phyloP scores from a whole-genome alignment of 2,888 invertebrate genomes.

The Sarcophaga variegata region DNA sequence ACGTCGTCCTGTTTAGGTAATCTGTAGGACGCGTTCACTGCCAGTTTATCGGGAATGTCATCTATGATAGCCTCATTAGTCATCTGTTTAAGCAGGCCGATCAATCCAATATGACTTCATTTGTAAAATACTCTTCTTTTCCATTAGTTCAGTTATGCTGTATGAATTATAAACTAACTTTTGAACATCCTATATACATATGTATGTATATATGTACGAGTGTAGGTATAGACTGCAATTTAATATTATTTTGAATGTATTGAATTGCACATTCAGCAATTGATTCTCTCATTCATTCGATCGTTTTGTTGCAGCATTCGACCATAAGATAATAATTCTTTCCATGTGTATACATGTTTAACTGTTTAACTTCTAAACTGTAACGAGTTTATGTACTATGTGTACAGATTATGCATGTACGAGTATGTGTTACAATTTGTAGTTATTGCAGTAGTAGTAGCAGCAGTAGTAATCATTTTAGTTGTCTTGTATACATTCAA shows the following conservation, averaged over 20 bases:
- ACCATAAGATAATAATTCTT: constrained; percentile 44
- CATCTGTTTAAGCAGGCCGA: no score
- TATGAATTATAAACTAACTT: not conserved
- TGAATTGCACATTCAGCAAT: constrained; percentile 66
- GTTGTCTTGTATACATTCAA: not conserved
- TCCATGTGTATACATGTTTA: not conserved
- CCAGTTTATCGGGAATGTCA: no score
- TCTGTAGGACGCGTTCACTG: no score
- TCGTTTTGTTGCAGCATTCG: constrained; percentile 64
- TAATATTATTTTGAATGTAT: constrained; percentile 31
- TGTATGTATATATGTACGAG: no score
- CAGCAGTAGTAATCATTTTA: not conserved
- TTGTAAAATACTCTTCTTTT: no score
- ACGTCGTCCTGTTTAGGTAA: no score
- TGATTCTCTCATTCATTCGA: constrained; percentile 26
- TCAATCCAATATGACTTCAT: no score
- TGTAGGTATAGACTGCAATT: not conserved
- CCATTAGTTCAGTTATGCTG: not conserved
- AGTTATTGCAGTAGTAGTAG: not conserved
- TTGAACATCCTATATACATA: not conserved
- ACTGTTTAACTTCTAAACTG: not conserved
- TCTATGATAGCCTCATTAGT: no score
- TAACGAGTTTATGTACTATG: no score
- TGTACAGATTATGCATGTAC: not conserved
- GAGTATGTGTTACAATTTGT: not conserved